phyloP scores from a whole-genome alignment of 2,888 invertebrate species.

The Protophormia terraenovae region DNA sequence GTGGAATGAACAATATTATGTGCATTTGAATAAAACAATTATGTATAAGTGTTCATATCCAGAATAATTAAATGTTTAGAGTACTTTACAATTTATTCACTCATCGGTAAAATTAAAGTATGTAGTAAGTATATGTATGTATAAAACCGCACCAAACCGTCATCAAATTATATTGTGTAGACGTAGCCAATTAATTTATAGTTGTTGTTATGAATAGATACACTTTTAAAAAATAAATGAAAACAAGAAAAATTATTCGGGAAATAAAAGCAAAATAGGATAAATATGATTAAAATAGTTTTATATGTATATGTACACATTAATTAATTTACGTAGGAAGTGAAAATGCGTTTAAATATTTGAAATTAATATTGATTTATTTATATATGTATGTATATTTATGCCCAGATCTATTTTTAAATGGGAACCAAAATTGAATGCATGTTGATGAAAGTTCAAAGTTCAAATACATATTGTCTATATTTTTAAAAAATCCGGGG shows the following conservation, averaged over 20 bases:
- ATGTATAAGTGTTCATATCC: too few relatives aligned
- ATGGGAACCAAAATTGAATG: too few relatives aligned
- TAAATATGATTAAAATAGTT: not conserved
- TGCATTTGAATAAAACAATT: too few relatives aligned
- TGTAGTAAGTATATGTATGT: not conserved
- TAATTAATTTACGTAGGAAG: not conserved
- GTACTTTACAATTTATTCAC: not conserved
- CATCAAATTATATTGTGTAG: not conserved
- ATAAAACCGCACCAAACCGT: not conserved
- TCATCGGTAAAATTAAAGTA: not conserved
- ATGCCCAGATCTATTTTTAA: too few relatives aligned
- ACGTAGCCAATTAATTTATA: conserved; percentile 17
- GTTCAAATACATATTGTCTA: too few relatives aligned
- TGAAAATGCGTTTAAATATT: not conserved
- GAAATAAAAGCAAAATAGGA: not conserved
- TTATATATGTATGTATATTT: too few relatives aligned
- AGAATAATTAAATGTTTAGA: too few relatives aligned
- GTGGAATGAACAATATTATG: too few relatives aligned
- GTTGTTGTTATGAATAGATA: conserved; percentile 12
- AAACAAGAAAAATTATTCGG: not conserved
- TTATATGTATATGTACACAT: too few relatives aligned
- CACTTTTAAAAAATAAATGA: conserved; percentile 20
- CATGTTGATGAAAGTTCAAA: too few relatives aligned
- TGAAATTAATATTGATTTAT: not conserved
- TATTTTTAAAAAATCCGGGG: too few relatives aligned